Base-by-base conservation (phyloP, 2,888 invertebrate genomes). In the Oegoconia quadripuncta region DNA sequence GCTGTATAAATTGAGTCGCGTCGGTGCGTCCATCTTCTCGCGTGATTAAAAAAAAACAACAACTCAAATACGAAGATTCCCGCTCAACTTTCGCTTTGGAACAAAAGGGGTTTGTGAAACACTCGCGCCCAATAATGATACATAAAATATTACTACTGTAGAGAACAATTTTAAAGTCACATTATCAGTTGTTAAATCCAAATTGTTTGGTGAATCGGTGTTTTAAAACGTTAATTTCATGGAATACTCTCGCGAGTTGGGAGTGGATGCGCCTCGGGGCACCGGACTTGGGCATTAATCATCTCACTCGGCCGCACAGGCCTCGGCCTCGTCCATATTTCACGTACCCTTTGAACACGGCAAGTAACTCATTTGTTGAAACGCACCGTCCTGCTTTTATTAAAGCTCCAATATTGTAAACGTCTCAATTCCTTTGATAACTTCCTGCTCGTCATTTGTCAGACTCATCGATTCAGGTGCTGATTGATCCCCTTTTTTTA, bases 351-450 rank as follows among this genome's bases (percentile, higher is more conserved):
- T 74, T 70, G 74, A 78, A 63, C 54, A 53, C 56, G 59, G 63
- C 60, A 56, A 68, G 62, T 63, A 63, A 62, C 64, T 73, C 74
- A 74, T 80, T 83, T 79, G 75, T 79, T 74, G 69, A 74, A 73
- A 72, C 55, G 52, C 60, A 55, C 58, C 60, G 63, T 67, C 55
- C 49, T 50, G 59, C 62, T 74, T 76, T 77, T 80, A 79, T 76
- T 77, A 67, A 63, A 67, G 64, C 69, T 65, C 71, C 65, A 76
- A 77, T 67, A 71, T 71, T 71, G 67, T 76, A 73, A 76, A 82
- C 66, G 75, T 77, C 81, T 86, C 76, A 84, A 84, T 86, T 45
- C 62, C 55, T 63, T 71, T 74, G 74, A 76, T 64, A 64, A 77
- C 74, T 81, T 83, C 82, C 78, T 76, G 73, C 59, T 64, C 60